phyloP scores from a whole-genome alignment of 2,113 vertebrate species.

The Calonectris borealis region DNA sequence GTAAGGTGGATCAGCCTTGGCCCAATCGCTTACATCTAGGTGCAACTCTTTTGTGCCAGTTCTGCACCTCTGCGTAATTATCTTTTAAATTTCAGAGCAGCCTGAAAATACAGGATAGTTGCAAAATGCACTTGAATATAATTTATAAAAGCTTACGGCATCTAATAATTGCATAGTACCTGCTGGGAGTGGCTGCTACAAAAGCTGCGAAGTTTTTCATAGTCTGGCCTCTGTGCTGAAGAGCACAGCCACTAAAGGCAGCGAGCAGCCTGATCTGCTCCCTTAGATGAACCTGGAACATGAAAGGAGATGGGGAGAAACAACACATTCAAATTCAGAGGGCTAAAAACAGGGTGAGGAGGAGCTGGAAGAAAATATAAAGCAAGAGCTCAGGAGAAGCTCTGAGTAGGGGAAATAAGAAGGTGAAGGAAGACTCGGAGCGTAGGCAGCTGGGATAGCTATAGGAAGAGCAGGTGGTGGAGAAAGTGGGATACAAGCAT shows the following conservation, averaged over 20 bases:
- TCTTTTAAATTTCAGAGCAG: neutral
- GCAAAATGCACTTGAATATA: neutral
- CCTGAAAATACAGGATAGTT: neutral
- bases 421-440: neutral
- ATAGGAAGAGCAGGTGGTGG: conserved; percentile 44
- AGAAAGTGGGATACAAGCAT: neutral
- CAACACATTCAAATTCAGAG: neutral
- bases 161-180: neutral
- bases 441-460: conserved; percentile 10
- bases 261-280: neutral
- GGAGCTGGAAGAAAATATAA: neutral
- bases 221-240: neutral
- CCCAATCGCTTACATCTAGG: neutral
- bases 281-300: neutral
- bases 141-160: neutral
- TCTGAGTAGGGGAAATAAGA: neutral
- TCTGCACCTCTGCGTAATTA: neutral
- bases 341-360: neutral
- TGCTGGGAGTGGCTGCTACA: neutral
- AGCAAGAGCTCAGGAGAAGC: neutral
- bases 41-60: neutral
- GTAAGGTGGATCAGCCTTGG: neutral
- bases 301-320: neutral
- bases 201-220: neutral
- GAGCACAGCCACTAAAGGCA: neutral